Conservation (phyloP, 2,113 vertebrate genomes). For the Cygnus buccinator region DNA sequence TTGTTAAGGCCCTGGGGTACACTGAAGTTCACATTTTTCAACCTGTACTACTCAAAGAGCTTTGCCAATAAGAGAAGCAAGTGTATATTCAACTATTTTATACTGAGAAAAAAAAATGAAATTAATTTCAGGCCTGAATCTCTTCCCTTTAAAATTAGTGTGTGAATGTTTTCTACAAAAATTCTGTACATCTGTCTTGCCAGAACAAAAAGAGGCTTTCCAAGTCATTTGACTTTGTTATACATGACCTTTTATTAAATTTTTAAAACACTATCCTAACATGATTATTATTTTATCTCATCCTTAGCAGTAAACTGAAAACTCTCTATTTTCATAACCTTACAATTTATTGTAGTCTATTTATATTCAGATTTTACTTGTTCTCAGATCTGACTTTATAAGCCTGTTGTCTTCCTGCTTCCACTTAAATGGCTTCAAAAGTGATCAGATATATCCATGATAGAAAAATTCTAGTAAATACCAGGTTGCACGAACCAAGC, state of each 20-base stretch:
- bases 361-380: not conserved
- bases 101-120: not conserved
- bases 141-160: not conserved
- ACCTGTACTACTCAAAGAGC: not conserved
- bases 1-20: not conserved
- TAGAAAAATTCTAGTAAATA: not conserved
- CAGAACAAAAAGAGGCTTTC: not conserved
- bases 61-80: not conserved
- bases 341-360: not conserved
- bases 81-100: not conserved
- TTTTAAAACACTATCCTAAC: not conserved
- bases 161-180: not conserved
- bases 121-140: not conserved
- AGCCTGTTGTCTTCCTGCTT: fast-evolving
- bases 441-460: not conserved
- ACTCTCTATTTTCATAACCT: not conserved
- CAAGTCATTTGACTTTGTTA: not conserved
- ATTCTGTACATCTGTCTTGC: not conserved
- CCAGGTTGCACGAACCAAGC: not conserved
- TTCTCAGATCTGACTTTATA: not conserved
- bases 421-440: not conserved
- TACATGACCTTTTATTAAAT: not conserved
- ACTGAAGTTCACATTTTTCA: not conserved
- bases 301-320: not conserved
- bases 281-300: not conserved